Conservation (phyloP, 2,113 vertebrate genomes). For the Gobius niger region DNA sequence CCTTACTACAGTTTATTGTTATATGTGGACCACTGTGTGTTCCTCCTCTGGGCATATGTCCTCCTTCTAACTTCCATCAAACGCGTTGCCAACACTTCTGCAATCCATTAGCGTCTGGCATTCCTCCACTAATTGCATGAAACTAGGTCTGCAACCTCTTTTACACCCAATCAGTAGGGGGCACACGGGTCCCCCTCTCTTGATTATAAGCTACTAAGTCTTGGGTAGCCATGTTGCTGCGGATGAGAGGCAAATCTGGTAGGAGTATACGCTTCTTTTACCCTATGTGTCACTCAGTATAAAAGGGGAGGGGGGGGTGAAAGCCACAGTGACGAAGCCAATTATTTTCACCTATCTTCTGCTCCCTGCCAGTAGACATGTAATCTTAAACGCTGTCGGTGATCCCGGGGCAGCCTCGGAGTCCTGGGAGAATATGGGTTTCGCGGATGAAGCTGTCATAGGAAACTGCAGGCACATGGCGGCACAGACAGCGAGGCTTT, state of each 20-base stretch:
- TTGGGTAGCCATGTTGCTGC: conserved; percentile 27
- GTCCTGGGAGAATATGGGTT: conserved; percentile 65
- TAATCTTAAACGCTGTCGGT: conserved; percentile 71
- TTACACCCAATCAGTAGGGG: conserved; percentile 69
- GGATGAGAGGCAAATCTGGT: conserved; percentile 39
- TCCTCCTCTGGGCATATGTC: conserved; percentile 57
- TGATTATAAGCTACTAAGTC: conserved; percentile 60
- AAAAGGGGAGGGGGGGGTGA: conserved; percentile 14
- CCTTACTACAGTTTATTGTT: conserved; percentile 57
- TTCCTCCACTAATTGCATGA: conserved; percentile 73
- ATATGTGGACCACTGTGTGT: conserved; percentile 31
- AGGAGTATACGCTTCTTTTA: conserved; percentile 39
- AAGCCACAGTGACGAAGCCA: conserved; percentile 63
- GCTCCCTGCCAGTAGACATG: conserved; percentile 68
- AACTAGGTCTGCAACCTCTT: conserved; percentile 72
- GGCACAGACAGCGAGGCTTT: conserved; percentile 18
- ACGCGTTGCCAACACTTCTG: conserved; percentile 65
- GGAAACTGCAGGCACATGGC: conserved; percentile 52
- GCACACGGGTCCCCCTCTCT: conserved; percentile 46
- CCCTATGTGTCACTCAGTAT: conserved; percentile 37
- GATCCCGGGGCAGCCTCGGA: conserved; percentile 65
- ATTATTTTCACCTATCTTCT: conserved; percentile 76
- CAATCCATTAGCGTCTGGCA: conserved; percentile 67
- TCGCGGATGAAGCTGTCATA: conserved; percentile 72
- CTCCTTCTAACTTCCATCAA: conserved; percentile 45